Base-by-base conservation (phyloP, 2,888 invertebrate genomes). In the Choreutis nemorana region DNA sequence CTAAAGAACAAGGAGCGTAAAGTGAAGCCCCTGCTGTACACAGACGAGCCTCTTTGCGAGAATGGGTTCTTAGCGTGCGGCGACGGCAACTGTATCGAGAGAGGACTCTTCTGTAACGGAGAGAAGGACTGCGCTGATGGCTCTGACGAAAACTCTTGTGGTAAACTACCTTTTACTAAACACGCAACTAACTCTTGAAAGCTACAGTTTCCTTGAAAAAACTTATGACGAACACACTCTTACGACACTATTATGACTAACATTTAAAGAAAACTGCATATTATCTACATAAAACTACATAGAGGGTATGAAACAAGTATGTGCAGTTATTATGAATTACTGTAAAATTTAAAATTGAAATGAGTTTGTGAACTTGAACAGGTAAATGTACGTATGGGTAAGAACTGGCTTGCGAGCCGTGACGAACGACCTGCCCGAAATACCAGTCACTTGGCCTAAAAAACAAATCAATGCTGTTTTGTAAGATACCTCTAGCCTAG, bases 91-190 rank as follows among this genome's bases (percentile, higher is more conserved):
- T 94, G 94, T 62, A 89, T 94, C 48, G 93, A 94, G 63, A 82
- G 92, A 30, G 93, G 92, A 8, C 86, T 94, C 28, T 94, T 94
- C 87, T 94, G 94, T 70, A 94, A 94, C 78, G 93, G 94, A 29
- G 93, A 92, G 57, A 91, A 90, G 57, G 93, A 94, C 67, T 94
- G 94, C 55, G 62, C 81, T 2, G 94, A 94, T 53, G 92, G 92
- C 28, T 94, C 93, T 14, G 94, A 94, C 55, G 94, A 94, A 70
- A 94, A 93, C 60, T 85, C 87, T 57, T 94, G 94, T 59, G 93
- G 94, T 94, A 67, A 86, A 90, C 82, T 14, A 11, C 15, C 21
- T 4, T n/a, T n/a, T n/a, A n/a, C n/a, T n/a, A n/a, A n/a, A n/a
- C n/a, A n/a, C n/a, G n/a, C n/a, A n/a, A n/a, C n/a, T n/a, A n/a